These are phyloP conservation scores for Melanostoma scalare DNA, from an alignment of 2,888 invertebrate species.

Conservation along the genomic window DNA sequence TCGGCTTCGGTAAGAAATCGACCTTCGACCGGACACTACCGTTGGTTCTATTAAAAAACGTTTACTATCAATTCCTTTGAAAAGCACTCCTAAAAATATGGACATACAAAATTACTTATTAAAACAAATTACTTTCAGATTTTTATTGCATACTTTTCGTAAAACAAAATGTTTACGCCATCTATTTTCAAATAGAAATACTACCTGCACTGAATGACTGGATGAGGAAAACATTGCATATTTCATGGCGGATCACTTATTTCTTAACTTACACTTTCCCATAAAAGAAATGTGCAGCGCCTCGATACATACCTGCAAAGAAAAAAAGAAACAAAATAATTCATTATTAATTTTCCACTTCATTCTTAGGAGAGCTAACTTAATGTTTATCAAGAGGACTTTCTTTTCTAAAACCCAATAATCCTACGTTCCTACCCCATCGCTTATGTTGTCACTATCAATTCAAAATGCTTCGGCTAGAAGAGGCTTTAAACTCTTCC, in stretches of 20 bases:
- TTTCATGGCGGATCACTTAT: too few relatives aligned
- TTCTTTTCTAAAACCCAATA: slow-evolving; percentile 10
- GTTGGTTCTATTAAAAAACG: too few relatives aligned
- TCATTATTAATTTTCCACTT: slow-evolving; percentile 36
- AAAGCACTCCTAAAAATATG: too few relatives aligned
- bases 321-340: slow-evolving; percentile 36
- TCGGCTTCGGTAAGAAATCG: too few relatives aligned
- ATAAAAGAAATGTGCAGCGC: neutral
- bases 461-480: slow-evolving; percentile 21
- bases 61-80: too few relatives aligned
- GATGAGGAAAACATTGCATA: too few relatives aligned
- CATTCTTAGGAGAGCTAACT: slow-evolving; percentile 5
- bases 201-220: too few relatives aligned
- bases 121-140: neutral
- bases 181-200: too few relatives aligned
- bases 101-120: too few relatives aligned
- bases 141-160: neutral
- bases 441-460: slow-evolving; percentile 31
- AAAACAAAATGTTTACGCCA: slow-evolving; percentile 1
- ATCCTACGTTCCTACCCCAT: neutral
- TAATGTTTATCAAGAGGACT: slow-evolving; percentile 6
- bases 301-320: slow-evolving; percentile 59
- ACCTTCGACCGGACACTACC: too few relatives aligned
- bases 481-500: slow-evolving; percentile 55
- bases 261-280: too few relatives aligned